Conservation (phyloP, 2,113 vertebrate species). For the Sorex araneus region DNA sequence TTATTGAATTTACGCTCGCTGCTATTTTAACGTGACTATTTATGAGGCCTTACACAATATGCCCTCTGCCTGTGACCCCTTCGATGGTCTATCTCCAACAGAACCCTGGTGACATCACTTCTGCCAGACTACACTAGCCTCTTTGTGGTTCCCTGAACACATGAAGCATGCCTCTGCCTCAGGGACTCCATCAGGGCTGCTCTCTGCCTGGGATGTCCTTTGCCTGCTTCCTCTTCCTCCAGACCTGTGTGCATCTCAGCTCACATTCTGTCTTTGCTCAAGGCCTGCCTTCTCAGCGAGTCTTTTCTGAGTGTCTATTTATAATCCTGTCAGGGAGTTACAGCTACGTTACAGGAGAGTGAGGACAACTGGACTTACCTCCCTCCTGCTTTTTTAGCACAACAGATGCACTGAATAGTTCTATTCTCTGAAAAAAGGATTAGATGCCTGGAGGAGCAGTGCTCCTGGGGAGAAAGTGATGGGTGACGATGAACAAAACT, state of each 20-base stretch:
- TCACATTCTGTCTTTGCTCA: not conserved
- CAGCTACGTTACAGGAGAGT: no score
- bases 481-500: no score
- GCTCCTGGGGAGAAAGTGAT: no score
- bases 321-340: no score
- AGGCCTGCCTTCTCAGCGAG: not conserved
- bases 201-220: not conserved
- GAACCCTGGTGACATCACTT: not conserved
- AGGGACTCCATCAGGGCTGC: not conserved
- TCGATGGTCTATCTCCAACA: not conserved
- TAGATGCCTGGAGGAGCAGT: no score
- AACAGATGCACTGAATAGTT: no score
- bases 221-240: not conserved
- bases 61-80: slow-evolving; percentile 34
- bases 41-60: slow-evolving; percentile 68
- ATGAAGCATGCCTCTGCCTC: no score
- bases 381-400: no score
- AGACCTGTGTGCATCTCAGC: not conserved
- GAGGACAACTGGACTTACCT: no score
- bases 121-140: not conserved
- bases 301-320: not conserved
- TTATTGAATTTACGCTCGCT: slow-evolving; percentile 73
- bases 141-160: not conserved
- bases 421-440: no score
- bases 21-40: slow-evolving; percentile 68